Base-by-base conservation (phyloP, 2,888 invertebrate species). In the Branchipolynoe longqiensis region DNA sequence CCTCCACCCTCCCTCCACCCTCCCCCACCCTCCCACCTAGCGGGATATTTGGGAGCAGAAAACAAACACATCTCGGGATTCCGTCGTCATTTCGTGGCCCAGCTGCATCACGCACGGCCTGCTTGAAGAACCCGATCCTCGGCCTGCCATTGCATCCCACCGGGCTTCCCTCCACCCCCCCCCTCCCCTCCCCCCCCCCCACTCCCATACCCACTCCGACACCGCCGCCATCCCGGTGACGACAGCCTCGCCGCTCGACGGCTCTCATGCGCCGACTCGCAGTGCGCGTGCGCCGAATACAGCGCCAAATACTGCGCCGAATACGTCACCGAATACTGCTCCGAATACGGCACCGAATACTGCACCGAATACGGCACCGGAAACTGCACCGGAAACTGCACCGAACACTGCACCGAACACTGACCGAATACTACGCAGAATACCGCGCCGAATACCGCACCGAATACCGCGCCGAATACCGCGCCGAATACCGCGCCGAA, bases 61-160 rank as follows among this genome's bases (percentile, higher is more conserved):
- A 69, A 69, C 69, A 69, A 38, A 69, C 38, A 69, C 18, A 62
- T 69, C 69, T 36, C 14, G 69, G 38, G 69, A 69, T 69, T 36
- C 38, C 38, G 33, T 69, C 33, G 33, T 69, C 69, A 69, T 69
- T 69, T 33, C 14, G 38, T 8, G 58, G 58, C 8, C 18, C 18
- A 62, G 62, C 62, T 14, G 14, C 25, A 12, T 62, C 28, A 28
- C 56, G 25, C 69, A 38, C 69, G 33, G 48, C 48, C 38, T 38
- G 69, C 38, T 36, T 4, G 36, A 18, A 12, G n/a, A 69, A 69
- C 69, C 25, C 38, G 69, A 69, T 69, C 38, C 69, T 14, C n/a
- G 36, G 36, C 48, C 69, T 14, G 69, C 33, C 38, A 69, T 69
- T 69, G 69, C 69, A 33, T 69, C 36, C 69, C n/a, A 38, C 69